Conservation (phyloP, 2,888 invertebrate genomes). For the Macropis europaea region DNA sequence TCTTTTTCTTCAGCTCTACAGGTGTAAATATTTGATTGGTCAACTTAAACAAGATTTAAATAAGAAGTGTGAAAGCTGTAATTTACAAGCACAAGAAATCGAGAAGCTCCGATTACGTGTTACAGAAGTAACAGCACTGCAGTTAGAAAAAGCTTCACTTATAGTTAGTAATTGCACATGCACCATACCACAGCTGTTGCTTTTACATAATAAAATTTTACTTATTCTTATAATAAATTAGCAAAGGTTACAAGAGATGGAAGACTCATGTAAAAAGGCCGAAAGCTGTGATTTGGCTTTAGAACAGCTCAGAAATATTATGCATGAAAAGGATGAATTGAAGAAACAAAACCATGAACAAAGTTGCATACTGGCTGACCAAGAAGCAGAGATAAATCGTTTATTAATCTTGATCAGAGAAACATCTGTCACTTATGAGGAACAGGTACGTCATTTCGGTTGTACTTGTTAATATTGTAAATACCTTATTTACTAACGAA, state of each 20-base stretch:
- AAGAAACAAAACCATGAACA: conserved; percentile 58
- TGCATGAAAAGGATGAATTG: conserved; percentile 61
- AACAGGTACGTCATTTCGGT: conserved; percentile 53
- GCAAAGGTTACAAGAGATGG: conserved; percentile 58
- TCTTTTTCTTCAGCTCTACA: conserved; percentile 51
- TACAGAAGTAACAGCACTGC: conserved; percentile 53
- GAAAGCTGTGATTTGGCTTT: conserved; percentile 41
- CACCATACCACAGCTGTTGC: not conserved
- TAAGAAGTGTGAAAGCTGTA: conserved; percentile 56
- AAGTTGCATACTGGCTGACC: conserved; percentile 60
- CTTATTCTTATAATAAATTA: conserved; percentile 1
- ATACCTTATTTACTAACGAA: not conserved
- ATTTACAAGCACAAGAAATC: conserved; percentile 59
- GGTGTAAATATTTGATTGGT: conserved; percentile 52
- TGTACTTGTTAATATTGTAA: not conserved
- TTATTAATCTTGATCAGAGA: conserved; percentile 62
- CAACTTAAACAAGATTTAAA: conserved; percentile 60
- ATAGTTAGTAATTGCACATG: conserved; percentile 44
- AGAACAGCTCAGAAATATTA: conserved; percentile 51
- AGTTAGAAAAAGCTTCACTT: conserved; percentile 62
- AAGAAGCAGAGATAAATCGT: conserved; percentile 70
- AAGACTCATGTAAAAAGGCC: conserved; percentile 46
- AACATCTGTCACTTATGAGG: conserved; percentile 48
- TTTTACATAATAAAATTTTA: not conserved
- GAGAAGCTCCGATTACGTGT: conserved; percentile 52